phyloP scores from a whole-genome alignment of 1,140 invertebrate species.

The Aphaenogaster ashmeadi region DNA sequence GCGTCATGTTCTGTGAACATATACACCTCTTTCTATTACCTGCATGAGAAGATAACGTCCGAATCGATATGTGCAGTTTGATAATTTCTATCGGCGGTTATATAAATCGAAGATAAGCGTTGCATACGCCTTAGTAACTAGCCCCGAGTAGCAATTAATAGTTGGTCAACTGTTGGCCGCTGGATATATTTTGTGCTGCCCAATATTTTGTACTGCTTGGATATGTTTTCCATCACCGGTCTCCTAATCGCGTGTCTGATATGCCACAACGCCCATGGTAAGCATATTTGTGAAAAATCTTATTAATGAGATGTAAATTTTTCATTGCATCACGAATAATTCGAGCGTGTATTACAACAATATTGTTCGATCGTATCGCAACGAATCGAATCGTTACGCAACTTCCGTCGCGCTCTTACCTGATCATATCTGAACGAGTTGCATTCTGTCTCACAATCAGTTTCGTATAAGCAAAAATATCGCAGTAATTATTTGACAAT shows the following conservation, averaged over 20 bases:
- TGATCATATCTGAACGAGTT: background rate
- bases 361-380: background rate
- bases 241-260: background rate
- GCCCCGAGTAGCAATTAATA: no score
- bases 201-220: no score
- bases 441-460: background rate
- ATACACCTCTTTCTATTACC: background rate
- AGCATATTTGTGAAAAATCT: background rate
- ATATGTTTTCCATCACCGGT: background rate
- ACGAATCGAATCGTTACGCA: background rate
- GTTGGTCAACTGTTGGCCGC: no score
- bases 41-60: background rate
- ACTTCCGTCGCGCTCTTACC: background rate
- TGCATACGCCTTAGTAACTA: background rate
- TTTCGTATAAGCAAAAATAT: background rate
- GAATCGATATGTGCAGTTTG: background rate
- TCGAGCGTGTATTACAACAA: background rate
- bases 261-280: background rate
- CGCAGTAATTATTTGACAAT: background rate
- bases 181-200: no score
- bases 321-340: background rate
- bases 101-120: background rate
- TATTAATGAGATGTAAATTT: background rate
- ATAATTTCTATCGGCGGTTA: background rate
- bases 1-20: slow-evolving; percentile 24